Evolutionary conservation across 2,797 vertebrate species (phyloP).

Genomic region (Acanthopagrus latus): DNA sequence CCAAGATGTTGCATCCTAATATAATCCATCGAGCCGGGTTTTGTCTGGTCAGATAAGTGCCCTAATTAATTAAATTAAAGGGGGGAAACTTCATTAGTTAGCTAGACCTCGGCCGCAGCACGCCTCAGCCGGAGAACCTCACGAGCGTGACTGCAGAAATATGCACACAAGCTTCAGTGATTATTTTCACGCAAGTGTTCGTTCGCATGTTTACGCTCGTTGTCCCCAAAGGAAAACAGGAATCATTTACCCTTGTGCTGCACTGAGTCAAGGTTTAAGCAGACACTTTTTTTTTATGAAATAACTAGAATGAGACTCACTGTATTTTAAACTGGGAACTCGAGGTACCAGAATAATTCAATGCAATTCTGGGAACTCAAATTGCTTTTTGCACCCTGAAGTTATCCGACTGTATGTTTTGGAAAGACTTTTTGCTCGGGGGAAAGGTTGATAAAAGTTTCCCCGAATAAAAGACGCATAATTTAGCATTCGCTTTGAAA

Average conservation of each 20-base stretch:
- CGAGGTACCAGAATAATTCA: background rate
- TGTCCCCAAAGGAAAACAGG: background rate
- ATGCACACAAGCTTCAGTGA: background rate
- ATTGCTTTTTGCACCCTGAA: conserved; percentile 20
- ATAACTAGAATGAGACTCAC: background rate
- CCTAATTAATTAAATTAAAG: conserved; percentile 83
- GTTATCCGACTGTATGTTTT: background rate
- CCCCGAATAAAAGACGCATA: background rate
- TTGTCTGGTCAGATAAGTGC: conserved; percentile 80
- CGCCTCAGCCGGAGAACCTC: conserved; percentile 46
- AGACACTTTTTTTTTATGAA: background rate
- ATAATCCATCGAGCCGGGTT: conserved; percentile 79
- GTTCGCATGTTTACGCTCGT: conserved; percentile 14
- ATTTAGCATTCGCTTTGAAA: conserved; percentile 34
- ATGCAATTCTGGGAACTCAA: background rate
- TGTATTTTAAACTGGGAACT: background rate
- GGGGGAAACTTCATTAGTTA: conserved; percentile 77
- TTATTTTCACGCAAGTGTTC: conserved; percentile 9
- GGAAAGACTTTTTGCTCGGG: conserved; percentile 6
- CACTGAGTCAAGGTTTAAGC: background rate
- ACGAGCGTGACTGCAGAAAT: background rate
- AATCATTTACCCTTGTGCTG: background rate
- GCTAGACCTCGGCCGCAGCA: conserved; percentile 40
- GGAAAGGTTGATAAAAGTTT: conserved; percentile 1
- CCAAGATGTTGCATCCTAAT: conserved; percentile 74